Percentiles rank a stretch among this genome's conserved stretches.
These are phyloP conservation scores for Meloe dianella DNA, from an alignment of 2,888 invertebrate species.

Conservation along the genomic window DNA sequence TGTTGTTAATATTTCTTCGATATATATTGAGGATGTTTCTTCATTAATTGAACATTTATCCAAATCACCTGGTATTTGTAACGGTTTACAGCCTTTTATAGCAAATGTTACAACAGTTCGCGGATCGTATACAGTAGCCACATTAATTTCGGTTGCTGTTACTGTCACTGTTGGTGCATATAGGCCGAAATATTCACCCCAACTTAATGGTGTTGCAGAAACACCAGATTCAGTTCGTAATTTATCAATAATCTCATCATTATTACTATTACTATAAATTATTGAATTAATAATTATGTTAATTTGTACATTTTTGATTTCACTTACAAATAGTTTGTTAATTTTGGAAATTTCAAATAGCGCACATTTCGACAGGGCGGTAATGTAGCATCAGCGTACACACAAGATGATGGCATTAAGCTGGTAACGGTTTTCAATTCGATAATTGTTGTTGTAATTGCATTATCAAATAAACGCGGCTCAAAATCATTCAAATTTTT, in stretches of 20 bases:
- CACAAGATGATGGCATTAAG: slow-evolving; percentile 57
- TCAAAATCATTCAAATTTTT: slow-evolving; percentile 21
- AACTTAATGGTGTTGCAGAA: slow-evolving; percentile 43
- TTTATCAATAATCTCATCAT: slow-evolving; percentile 12
- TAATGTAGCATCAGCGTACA: slow-evolving; percentile 54
- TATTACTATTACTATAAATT: not conserved
- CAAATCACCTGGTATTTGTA: slow-evolving; percentile 52
- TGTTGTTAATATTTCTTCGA: slow-evolving; percentile 24
- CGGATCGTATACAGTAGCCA: slow-evolving; percentile 51
- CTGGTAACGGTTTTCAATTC: slow-evolving; percentile 49
- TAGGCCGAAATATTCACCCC: slow-evolving; percentile 56
- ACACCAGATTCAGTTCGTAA: slow-evolving; percentile 20
- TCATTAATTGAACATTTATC: slow-evolving; percentile 40
- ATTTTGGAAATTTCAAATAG: slow-evolving; percentile 49
- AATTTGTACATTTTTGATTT: not conserved
- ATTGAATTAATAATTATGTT: not conserved
- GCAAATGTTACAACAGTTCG: slow-evolving; percentile 56
- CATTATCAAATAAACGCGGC: slow-evolving; percentile 40
- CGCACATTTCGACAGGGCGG: slow-evolving; percentile 55
- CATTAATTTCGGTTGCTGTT: slow-evolving; percentile 46
- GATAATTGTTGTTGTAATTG: slow-evolving; percentile 50
- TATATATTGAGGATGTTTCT: slow-evolving; percentile 5
- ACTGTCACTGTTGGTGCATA: slow-evolving; percentile 54
- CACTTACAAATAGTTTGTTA: slow-evolving; percentile 42
- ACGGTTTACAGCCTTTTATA: slow-evolving; percentile 56